Conservation (phyloP, 2,113 vertebrate genomes). For the Etheostoma cragini region DNA sequence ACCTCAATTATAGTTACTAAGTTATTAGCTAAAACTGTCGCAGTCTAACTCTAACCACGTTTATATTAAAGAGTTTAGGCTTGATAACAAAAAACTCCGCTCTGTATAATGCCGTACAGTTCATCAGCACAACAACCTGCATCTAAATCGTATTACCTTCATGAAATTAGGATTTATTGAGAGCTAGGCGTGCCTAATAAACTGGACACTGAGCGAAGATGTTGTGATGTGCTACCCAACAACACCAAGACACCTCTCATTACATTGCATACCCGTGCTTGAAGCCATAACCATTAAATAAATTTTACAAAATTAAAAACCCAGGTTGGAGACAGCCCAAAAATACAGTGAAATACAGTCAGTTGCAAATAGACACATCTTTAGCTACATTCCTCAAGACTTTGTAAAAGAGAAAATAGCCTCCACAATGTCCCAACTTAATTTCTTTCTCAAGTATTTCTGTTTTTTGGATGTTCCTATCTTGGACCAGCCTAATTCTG, state of each 20-base stretch:
- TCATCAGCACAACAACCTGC: neutral
- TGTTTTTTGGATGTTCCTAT: constrained; percentile 7
- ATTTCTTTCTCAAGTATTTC: neutral
- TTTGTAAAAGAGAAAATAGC: neutral
- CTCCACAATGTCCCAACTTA: neutral
- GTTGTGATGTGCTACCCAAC: neutral
- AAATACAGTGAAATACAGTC: neutral
- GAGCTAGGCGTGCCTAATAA: neutral
- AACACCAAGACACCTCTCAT: neutral
- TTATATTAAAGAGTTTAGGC: neutral
- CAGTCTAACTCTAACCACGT: neutral
- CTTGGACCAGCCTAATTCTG: constrained; percentile 3
- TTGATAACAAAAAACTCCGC: neutral
- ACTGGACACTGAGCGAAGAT: neutral
- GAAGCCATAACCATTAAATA: neutral
- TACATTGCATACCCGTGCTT: neutral
- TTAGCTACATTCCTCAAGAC: neutral
- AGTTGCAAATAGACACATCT: neutral
- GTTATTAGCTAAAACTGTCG: neutral
- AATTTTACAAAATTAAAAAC: neutral
- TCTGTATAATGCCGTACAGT: neutral
- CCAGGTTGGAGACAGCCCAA: too few relatives aligned
- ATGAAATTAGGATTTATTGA: neutral
- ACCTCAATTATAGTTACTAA: neutral
- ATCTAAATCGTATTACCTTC: neutral